Conservation (phyloP, 2,797 vertebrate species). For the Clamator glandarius region DNA sequence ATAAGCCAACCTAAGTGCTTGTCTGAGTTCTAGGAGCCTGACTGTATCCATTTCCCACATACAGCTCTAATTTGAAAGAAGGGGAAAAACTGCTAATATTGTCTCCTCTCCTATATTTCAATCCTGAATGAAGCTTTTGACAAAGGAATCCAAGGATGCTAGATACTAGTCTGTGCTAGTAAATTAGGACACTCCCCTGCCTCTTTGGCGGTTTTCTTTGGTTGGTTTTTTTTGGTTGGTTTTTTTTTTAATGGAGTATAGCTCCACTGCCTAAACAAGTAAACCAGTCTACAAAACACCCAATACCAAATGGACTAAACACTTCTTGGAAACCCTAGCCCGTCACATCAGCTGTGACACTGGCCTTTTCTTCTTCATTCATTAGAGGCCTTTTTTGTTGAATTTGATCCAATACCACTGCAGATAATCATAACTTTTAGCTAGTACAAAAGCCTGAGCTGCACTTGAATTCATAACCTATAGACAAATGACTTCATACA, state of each 20-base stretch:
- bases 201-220: too few species aligned
- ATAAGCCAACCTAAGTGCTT: not conserved
- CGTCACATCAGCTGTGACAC: not conserved
- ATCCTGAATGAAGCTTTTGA: not conserved
- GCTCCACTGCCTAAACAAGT: not conserved
- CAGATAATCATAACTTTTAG: constrained; percentile 15
- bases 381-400: not conserved
- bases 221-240: not conserved
- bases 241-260: not conserved
- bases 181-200: not conserved
- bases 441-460: not conserved
- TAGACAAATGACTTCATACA: not conserved
- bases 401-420: not conserved
- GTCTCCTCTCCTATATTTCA: not conserved
- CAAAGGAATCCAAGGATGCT: not conserved
- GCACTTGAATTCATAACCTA: not conserved
- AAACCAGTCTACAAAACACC: not conserved
- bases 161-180: not conserved
- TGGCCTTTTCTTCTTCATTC: not conserved
- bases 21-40: not conserved
- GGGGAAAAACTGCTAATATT: not conserved
- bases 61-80: not conserved
- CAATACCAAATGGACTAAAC: not conserved
- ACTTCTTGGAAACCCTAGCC: not conserved
- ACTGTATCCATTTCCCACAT: not conserved